Conservation (phyloP, 2,113 vertebrate species). For the Hystrix cristata region DNA sequence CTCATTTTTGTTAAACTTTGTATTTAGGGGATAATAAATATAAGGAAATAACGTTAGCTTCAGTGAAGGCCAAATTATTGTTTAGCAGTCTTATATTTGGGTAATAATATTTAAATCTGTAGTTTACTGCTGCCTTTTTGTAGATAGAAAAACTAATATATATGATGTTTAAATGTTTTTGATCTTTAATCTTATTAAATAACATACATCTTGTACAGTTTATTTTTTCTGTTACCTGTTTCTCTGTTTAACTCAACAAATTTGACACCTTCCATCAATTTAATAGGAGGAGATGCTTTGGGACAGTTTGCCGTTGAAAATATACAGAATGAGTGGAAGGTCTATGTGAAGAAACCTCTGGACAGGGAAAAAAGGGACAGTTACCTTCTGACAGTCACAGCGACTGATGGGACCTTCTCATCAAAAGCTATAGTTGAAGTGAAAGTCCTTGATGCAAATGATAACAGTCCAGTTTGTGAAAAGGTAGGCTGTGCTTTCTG, state of each 20-base stretch:
- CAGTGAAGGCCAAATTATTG: neutral
- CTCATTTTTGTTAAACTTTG: neutral
- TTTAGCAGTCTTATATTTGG: neutral
- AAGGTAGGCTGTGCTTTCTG: conserved; percentile 90
- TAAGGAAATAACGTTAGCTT: conserved; percentile 27
- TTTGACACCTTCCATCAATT: conserved; percentile 60
- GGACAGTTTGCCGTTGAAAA: conserved; percentile 97
- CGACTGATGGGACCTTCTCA: conserved; percentile 96
- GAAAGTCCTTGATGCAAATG: conserved; percentile 98
- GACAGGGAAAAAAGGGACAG: conserved; percentile 96
- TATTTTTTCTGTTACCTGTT: neutral
- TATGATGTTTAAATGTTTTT: neutral
- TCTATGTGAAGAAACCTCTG: conserved; percentile 95
- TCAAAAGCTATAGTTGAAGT: conserved; percentile 96
- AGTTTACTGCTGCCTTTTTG: neutral
- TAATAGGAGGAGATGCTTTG: conserved; percentile 95
- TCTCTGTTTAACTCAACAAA: neutral
- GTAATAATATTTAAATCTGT: neutral
- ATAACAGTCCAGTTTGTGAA: conserved; percentile 97
- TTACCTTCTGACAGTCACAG: conserved; percentile 97
- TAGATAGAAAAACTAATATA: neutral
- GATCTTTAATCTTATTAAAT: neutral
- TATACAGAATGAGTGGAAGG: conserved; percentile 97
- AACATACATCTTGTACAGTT: neutral
- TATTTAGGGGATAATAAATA: neutral